phyloP scores from a whole-genome alignment of 2,888 invertebrate genomes.

The Polydrusus tereticollis region DNA sequence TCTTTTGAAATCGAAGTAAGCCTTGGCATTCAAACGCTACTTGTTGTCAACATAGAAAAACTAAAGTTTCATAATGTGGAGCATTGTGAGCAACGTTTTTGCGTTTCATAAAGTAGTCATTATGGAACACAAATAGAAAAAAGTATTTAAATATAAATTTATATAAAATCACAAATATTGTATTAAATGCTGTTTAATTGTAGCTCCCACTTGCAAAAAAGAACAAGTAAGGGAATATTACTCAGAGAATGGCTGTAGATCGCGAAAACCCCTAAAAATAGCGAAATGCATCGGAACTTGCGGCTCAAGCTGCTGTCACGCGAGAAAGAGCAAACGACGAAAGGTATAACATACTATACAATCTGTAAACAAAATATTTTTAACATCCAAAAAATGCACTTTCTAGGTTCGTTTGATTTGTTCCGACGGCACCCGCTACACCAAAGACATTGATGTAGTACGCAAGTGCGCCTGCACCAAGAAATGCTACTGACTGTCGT shows the following conservation, averaged over 20 bases:
- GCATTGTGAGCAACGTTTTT: too few species aligned
- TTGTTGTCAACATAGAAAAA: too few species aligned
- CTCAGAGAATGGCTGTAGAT: slow-evolving; percentile 91
- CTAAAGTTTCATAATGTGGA: too few species aligned
- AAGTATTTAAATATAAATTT: too few species aligned
- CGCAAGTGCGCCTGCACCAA: slow-evolving; percentile 96
- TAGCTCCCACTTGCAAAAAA: slow-evolving; percentile 85
- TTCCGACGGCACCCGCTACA: slow-evolving; percentile 91
- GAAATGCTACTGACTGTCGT: slow-evolving; percentile 85
- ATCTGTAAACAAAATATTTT: too few species aligned
- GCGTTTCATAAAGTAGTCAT: too few species aligned
- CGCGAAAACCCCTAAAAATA: slow-evolving; percentile 90
- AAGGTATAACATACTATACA: too few species aligned
- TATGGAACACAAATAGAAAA: too few species aligned
- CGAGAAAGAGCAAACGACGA: slow-evolving; percentile 92
- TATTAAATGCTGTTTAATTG: neutral
- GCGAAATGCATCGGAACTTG: slow-evolving; percentile 88
- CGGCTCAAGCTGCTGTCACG: slow-evolving; percentile 89
- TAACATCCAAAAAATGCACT: neutral
- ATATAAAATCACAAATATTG: too few species aligned
- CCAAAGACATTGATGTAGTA: slow-evolving; percentile 96
- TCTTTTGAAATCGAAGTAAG: too few species aligned
- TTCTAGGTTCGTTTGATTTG: slow-evolving; percentile 88
- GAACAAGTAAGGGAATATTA: slow-evolving; percentile 92
- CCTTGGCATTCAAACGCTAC: too few species aligned